Conservation (phyloP, 2,113 vertebrate species). For the Tor tambroides region DNA sequence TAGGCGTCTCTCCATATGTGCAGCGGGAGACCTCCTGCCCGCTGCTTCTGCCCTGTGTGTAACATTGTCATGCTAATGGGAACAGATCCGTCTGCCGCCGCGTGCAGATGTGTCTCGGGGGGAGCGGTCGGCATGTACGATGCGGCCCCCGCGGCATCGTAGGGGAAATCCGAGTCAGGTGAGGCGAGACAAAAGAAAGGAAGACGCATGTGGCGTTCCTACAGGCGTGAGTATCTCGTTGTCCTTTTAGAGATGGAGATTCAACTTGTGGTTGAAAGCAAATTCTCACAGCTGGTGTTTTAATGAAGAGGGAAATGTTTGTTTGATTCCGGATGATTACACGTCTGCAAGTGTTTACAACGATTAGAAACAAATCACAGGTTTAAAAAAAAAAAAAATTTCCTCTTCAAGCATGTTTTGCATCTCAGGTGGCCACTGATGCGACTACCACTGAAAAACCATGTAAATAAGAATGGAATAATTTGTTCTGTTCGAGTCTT, state of each 20-base stretch:
- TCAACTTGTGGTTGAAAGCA: background rate
- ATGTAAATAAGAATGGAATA: background rate
- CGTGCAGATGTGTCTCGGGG: conserved; percentile 62
- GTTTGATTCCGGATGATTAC: background rate
- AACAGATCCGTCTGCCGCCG: conserved; percentile 61
- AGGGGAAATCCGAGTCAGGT: conserved; percentile 15
- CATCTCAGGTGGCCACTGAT: background rate
- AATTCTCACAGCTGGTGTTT: background rate
- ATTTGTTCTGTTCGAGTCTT: background rate
- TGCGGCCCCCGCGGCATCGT: background rate
- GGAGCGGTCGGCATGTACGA: background rate
- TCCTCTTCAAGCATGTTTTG: background rate
- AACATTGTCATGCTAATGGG: conserved; percentile 65
- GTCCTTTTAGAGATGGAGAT: background rate
- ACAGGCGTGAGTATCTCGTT: background rate
- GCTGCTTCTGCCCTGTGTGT: conserved; percentile 42
- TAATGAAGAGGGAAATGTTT: background rate
- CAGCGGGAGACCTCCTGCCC: conserved; percentile 47
- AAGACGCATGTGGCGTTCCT: background rate
- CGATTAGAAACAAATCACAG: background rate
- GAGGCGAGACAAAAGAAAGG: background rate
- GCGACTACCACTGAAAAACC: background rate
- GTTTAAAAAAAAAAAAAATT: background rate
- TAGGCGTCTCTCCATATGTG: conserved; percentile 49
- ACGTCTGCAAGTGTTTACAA: conserved; percentile 1